Conservation (phyloP, 1,140 invertebrate genomes). For the Melipona quadrifasciata region DNA sequence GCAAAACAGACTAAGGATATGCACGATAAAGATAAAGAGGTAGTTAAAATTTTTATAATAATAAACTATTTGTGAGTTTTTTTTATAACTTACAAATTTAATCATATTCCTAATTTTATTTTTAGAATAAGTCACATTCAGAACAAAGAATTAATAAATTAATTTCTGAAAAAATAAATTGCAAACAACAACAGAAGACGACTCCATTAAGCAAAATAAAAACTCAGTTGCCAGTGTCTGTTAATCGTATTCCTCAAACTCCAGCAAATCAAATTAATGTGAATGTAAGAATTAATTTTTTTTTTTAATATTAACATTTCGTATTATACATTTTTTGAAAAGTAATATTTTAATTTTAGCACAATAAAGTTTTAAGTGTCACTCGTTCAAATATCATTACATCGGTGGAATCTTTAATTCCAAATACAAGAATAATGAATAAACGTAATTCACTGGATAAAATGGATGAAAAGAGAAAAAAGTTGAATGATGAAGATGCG, state of each 20-base stretch:
- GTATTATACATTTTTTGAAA: conserved; percentile 3
- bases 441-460: conserved; percentile 72
- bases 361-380: conserved; percentile 69
- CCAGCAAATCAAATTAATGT: conserved; percentile 56
- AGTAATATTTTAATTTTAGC: conserved; percentile 62
- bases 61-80: conserved; percentile 3
- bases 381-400: conserved; percentile 71
- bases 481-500: conserved; percentile 73
- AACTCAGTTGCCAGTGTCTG: conserved; percentile 68
- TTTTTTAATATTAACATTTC: background rate
- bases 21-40: conserved; percentile 72
- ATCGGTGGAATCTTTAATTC: conserved; percentile 74
- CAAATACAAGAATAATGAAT: conserved; percentile 58
- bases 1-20: conserved; percentile 67
- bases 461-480: conserved; percentile 70
- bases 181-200: conserved; percentile 59
- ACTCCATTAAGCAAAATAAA: conserved; percentile 75
- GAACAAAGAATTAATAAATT: conserved; percentile 53
- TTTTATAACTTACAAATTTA: background rate
- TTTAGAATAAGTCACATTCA: conserved; percentile 59
- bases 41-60: conserved; percentile 35
- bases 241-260: conserved; percentile 69
- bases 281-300: conserved; percentile 46
- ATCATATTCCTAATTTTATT: background rate
- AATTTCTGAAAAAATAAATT: conserved; percentile 54